A percentile compares a stretch with the other conserved stretches of the same genome.
phyloP scores from a whole-genome alignment of 2,113 vertebrate species.

The Thunnus thynnus region DNA sequence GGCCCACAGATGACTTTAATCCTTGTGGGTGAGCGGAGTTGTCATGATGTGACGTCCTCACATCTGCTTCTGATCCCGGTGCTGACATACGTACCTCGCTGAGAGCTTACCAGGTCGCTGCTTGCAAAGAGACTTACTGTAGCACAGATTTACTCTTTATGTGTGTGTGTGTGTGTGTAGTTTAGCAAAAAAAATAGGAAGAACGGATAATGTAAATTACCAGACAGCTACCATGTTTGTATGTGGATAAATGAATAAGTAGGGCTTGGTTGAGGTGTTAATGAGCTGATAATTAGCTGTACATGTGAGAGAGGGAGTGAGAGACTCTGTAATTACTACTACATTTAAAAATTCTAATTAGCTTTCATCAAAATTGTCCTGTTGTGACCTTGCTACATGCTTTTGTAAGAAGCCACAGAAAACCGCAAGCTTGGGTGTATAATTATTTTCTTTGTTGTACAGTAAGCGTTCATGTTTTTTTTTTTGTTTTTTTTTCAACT shows the following conservation, averaged over 20 bases:
- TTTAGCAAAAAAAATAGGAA: not conserved
- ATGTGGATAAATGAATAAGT: constrained; percentile 46
- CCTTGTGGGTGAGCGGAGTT: not conserved
- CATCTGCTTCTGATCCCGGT: not conserved
- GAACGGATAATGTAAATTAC: constrained; percentile 27
- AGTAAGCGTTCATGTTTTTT: not conserved
- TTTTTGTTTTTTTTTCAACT: not conserved
- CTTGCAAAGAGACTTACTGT: not conserved
- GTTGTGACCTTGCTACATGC: constrained; percentile 21
- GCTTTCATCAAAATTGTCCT: constrained; percentile 50
- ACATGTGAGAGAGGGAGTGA: constrained; percentile 46
- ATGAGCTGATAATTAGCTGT: constrained; percentile 72
- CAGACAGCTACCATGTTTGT: constrained; percentile 40
- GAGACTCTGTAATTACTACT: constrained; percentile 56
- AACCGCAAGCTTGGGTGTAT: not conserved
- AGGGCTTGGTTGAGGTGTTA: constrained; percentile 54
- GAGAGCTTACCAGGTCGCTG: constrained; percentile 3
- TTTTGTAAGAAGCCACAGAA: constrained; percentile 24
- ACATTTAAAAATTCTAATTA: constrained; percentile 57
- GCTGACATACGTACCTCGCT: not conserved
- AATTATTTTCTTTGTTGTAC: constrained; percentile 35
- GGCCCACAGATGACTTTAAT: not conserved
- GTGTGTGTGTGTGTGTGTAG: not conserved
- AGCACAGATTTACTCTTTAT: constrained; percentile 5
- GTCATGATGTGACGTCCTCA: constrained; percentile 5